Evolutionary conservation across 2,797 vertebrate genomes (phyloP).

Genomic region (Echiichthys vipera): DNA sequence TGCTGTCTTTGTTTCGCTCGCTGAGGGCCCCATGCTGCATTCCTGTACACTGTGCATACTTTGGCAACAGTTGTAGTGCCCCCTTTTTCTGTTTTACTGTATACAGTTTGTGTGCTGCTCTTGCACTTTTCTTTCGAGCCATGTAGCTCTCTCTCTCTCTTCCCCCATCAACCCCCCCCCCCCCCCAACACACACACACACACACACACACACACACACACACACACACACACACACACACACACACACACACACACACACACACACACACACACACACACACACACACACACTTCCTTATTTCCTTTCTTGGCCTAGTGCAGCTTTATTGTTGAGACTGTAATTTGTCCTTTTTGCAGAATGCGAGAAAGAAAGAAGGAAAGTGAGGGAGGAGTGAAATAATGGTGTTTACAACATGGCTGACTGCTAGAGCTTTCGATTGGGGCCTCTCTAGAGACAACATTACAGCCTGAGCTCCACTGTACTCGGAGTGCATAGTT

Average conservation of each 20-base stretch:
- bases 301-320: conserved; percentile 66
- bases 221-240: too few relatives aligned
- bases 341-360: conserved; percentile 81
- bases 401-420: conserved; percentile 82
- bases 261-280: too few relatives aligned
- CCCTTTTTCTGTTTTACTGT: conserved; percentile 86
- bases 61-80: conserved; percentile 93
- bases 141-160: conserved; percentile 50
- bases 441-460: conserved; percentile 75
- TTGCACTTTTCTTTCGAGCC: conserved; percentile 67
- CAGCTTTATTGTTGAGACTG: conserved; percentile 58
- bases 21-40: conserved; percentile 97
- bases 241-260: too few relatives aligned
- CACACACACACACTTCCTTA: too few relatives aligned
- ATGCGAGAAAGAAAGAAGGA: conserved; percentile 54
- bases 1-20: conserved; percentile 98
- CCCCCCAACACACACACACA: too few relatives aligned
- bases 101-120: conserved; percentile 90
- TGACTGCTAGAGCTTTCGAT: conserved; percentile 71
- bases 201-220: too few relatives aligned
- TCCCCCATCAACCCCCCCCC: too few relatives aligned
- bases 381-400: conserved; percentile 72
- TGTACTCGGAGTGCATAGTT: conserved; percentile 51
- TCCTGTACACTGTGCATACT: conserved; percentile 98
- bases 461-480: conserved; percentile 59